Base-by-base conservation (phyloP, 1,140 invertebrate species). In the Cydia strobilella region DNA sequence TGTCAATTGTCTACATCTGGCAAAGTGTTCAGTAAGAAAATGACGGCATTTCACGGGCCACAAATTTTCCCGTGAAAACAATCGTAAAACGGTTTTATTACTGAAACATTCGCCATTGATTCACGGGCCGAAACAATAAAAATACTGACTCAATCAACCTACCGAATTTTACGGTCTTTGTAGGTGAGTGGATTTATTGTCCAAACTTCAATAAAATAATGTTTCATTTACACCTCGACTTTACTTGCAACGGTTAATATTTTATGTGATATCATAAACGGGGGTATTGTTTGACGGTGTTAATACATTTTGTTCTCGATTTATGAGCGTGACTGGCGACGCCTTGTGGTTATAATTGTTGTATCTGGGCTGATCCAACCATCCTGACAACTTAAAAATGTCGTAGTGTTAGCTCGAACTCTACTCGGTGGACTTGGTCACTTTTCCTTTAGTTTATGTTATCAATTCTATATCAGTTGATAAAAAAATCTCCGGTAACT, bases 61-160 rank as follows among this genome's bases (percentile, higher is more conserved):
- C 90, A 92, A 92, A 92, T 81, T 90, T 84, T 80, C 80, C 84
- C 87, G 89, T 90, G 90, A 89, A 90, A 90, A 89, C 88, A 90
- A 90, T 90, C 89, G 86, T 92, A 92, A 92, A 91, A 86, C 79
- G 82, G 73, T 89, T 86, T 92, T 92, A 92, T 88, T 88, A 88
- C 89, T 88, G 80, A 84, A 92, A 90, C 90, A 91, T 92, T 90
- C 85, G 76, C 90, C 89, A 91, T 90, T 91, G 90, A 91, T 92
- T 92, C 89, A 87, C 86, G 84, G 83, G 76, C 84, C 82, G 76
- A 86, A 90, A 91, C 87, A 92, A 91, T 92, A 92, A 92, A 92
- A 92, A 90, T 90, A 90, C 90, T 90, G 86, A 89, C 89, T 91
- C 88, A 91, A 91, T 92, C 89, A 90, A 91, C 86, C 86, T 85